phyloP scores from a whole-genome alignment of 2,113 vertebrate genomes.

The Oncorhynchus kisutch region DNA sequence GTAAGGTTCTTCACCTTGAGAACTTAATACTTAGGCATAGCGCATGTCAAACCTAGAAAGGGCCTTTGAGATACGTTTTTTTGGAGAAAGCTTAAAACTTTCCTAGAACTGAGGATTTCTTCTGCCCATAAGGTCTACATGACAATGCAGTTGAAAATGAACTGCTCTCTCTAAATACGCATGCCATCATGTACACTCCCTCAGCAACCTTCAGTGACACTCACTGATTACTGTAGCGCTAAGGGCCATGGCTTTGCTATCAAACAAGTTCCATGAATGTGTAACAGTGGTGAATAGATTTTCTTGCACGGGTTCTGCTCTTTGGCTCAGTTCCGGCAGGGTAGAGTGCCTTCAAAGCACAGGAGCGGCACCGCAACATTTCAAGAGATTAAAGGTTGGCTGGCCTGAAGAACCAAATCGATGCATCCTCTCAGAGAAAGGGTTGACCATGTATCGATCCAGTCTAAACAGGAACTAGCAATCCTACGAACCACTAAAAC shows the following conservation, averaged over 20 bases:
- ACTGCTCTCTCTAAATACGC: neutral
- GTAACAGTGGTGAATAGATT: constrained; percentile 41
- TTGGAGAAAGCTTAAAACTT: neutral
- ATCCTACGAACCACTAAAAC: constrained; percentile 44
- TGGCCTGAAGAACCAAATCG: constrained; percentile 64
- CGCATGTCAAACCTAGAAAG: neutral
- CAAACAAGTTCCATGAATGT: constrained; percentile 33
- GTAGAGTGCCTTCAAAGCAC: constrained; percentile 60
- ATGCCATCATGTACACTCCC: neutral
- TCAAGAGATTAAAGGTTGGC: constrained; percentile 72
- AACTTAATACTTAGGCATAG: too few relatives aligned
- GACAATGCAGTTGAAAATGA: neutral
- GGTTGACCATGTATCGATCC: constrained; percentile 76
- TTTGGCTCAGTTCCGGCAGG: constrained; percentile 32
- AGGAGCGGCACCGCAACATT: constrained; percentile 49
- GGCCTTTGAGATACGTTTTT: neutral
- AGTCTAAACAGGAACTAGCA: constrained; percentile 58
- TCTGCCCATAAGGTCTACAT: neutral
- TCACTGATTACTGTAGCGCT: neutral
- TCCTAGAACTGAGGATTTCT: neutral
- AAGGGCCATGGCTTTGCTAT: constrained; percentile 34
- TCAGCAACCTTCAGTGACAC: constrained; percentile 5
- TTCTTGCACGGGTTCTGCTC: constrained; percentile 34
- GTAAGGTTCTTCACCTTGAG: neutral
- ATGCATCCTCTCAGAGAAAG: constrained; percentile 70